These are phyloP conservation scores for Phrynocephalus guinanensis DNA, from an alignment of 2,797 vertebrate species.

Conservation along the genomic window DNA sequence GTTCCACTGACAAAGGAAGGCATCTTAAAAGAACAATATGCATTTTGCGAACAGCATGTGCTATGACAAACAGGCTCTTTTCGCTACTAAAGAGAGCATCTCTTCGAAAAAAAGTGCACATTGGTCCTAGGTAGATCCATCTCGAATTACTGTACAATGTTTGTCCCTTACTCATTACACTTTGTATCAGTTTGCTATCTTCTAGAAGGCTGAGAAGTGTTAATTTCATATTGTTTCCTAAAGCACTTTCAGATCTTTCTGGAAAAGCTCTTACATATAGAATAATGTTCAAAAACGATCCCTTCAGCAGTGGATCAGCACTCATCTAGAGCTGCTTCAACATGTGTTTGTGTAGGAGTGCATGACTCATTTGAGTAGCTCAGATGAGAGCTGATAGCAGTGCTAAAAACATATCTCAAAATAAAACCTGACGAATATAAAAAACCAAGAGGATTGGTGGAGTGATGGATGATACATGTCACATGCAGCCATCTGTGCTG, in stretches of 20 bases:
- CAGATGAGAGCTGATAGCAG: conserved; percentile 51
- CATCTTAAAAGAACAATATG: no score
- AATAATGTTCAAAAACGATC: not conserved
- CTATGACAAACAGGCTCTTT: no score
- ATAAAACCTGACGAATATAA: conserved; percentile 36
- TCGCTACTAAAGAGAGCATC: no score
- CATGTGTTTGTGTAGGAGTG: conserved; percentile 62
- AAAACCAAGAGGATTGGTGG: conserved; percentile 29
- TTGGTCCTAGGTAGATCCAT: not conserved
- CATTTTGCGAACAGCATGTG: no score
- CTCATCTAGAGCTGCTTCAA: conserved; percentile 45
- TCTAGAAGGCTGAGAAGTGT: not conserved
- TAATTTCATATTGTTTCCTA: conserved; percentile 28
- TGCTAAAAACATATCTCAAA: conserved; percentile 58
- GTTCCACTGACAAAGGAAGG: no score
- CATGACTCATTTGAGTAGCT: conserved; percentile 63
- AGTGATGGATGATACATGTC: conserved; percentile 20
- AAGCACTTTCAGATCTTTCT: conserved; percentile 8
- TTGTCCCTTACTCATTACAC: not conserved
- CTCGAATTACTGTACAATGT: not conserved
- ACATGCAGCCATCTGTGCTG: not conserved
- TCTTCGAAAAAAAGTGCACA: no score
- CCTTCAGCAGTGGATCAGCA: not conserved
- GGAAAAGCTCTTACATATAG: conserved; percentile 16
- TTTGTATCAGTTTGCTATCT: not conserved